phyloP scores from a whole-genome alignment of 1,140 invertebrate genomes.

The Drosophila nigrodunni region DNA sequence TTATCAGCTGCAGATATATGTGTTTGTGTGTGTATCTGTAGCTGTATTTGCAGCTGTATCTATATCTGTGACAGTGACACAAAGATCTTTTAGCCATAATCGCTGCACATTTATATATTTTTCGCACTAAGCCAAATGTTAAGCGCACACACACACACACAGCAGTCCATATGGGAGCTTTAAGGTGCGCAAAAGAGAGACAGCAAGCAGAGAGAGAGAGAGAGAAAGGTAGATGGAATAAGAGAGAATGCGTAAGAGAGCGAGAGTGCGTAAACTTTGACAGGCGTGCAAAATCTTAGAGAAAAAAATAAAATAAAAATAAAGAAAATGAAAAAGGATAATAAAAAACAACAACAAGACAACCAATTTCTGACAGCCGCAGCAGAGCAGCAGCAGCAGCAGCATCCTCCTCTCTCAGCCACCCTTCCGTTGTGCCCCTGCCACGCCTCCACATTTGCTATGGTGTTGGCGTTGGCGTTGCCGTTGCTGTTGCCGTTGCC shows the following conservation, averaged over 20 bases:
- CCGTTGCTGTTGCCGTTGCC: slow-evolving; percentile 40
- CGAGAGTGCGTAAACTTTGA: slow-evolving; percentile 67
- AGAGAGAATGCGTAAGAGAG: slow-evolving; percentile 22
- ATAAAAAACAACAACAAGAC: slow-evolving; percentile 38
- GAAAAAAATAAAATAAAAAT: slow-evolving; percentile 35
- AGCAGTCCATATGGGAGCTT: slow-evolving; percentile 49
- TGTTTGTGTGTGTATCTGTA: slow-evolving; percentile 23
- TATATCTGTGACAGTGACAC: slow-evolving; percentile 50
- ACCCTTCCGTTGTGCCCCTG: neutral
- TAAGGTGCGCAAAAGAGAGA: slow-evolving; percentile 56
- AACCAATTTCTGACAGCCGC: slow-evolving; percentile 43
- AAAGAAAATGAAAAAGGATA: slow-evolving; percentile 13
- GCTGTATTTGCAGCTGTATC: slow-evolving; percentile 34
- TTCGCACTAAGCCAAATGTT: slow-evolving; percentile 54
- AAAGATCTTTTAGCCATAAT: slow-evolving; percentile 75
- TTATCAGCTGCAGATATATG: slow-evolving; percentile 36
- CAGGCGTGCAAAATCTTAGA: slow-evolving; percentile 65
- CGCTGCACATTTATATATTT: slow-evolving; percentile 74
- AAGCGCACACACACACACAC: slow-evolving; percentile 15
- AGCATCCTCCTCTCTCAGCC: neutral
- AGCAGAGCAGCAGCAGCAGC: slow-evolving; percentile 7
- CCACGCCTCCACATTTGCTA: slow-evolving; percentile 29
- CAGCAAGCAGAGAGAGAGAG: slow-evolving; percentile 33
- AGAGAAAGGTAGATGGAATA: slow-evolving; percentile 24
- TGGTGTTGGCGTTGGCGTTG: slow-evolving; percentile 49